A percentile compares a stretch with the other conserved stretches of the same genome.
Conservation (phyloP, 2,797 vertebrate genomes). For the Rhinatrema bivittatum region DNA sequence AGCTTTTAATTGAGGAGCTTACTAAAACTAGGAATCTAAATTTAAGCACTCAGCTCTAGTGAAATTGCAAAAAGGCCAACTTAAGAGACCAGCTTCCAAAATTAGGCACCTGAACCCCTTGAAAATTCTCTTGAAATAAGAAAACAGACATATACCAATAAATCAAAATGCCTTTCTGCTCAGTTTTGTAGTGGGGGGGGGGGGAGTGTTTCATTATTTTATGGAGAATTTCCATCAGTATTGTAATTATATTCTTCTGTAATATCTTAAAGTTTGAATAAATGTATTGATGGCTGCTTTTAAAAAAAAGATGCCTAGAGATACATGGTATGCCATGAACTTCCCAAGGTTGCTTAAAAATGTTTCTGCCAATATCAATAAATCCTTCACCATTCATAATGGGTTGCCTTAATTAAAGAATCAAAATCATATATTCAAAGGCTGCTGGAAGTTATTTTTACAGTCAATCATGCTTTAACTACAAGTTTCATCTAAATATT, state of each 20-base stretch:
- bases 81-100: too few species aligned
- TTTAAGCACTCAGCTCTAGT: too few species aligned
- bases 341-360: conserved; percentile 47
- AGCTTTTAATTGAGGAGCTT: too few species aligned
- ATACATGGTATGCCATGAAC: conserved; percentile 37
- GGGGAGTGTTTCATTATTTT: conserved; percentile 34
- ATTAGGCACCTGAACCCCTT: too few species aligned
- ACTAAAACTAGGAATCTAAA: too few species aligned
- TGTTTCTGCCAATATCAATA: conserved; percentile 47
- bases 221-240: conserved; percentile 28
- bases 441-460: conserved; percentile 39
- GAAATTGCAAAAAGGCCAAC: too few species aligned
- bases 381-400: conserved; percentile 41
- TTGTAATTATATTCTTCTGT: conserved; percentile 36
- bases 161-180: conserved; percentile 31
- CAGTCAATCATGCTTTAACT: conserved; percentile 19
- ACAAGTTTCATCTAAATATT: conserved; percentile 14
- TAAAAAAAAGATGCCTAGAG: conserved; percentile 33
- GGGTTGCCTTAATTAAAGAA: conserved; percentile 45
- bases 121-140: too few species aligned
- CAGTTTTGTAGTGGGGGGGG: too few species aligned
- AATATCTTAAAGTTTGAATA: conserved; percentile 37
- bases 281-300: conserved; percentile 46
- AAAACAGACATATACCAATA: too few species aligned
- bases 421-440: conserved; percentile 33